Percentiles rank a stretch among this genome's conserved stretches.
Conservation (phyloP, 2,888 invertebrate species). For the Tiliacea citrago region DNA sequence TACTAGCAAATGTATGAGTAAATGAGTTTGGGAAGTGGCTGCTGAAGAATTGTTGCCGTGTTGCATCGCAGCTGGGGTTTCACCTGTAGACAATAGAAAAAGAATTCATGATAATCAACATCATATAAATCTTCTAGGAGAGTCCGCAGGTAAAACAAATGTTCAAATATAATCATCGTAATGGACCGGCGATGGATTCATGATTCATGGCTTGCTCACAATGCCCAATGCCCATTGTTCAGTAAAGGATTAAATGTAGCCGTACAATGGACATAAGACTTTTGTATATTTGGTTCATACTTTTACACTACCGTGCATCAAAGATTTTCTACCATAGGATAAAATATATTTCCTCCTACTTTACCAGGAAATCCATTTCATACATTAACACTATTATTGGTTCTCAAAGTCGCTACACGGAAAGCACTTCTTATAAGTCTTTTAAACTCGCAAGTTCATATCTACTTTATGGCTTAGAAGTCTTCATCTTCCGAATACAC, state of each 20-base stretch:
- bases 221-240: slow-evolving; percentile 28
- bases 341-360: slow-evolving; percentile 18
- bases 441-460: slow-evolving; percentile 44
- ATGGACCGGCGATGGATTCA: slow-evolving; percentile 32
- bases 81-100: slow-evolving; percentile 88
- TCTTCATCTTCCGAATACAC: slow-evolving; percentile 36
- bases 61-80: slow-evolving; percentile 94
- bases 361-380: slow-evolving; percentile 25
- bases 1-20: slow-evolving; percentile 70
- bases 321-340: slow-evolving; percentile 7
- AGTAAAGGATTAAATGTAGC: slow-evolving; percentile 33
- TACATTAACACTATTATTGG: slow-evolving; percentile 28
- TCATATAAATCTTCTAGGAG: neutral
- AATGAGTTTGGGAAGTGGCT: slow-evolving; percentile 66
- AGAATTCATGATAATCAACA: neutral
- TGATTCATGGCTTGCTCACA: slow-evolving; percentile 17
- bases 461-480: slow-evolving; percentile 31
- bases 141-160: slow-evolving; percentile 7
- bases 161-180: slow-evolving; percentile 40
- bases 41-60: slow-evolving; percentile 91
- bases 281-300: slow-evolving; percentile 22
- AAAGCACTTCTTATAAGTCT: slow-evolving; percentile 40
- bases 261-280: slow-evolving; percentile 21
- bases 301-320: slow-evolving; percentile 9
- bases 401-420: slow-evolving; percentile 27